Base-by-base conservation (phyloP, 2,888 invertebrate species). In the Agrilus cyanescens region DNA sequence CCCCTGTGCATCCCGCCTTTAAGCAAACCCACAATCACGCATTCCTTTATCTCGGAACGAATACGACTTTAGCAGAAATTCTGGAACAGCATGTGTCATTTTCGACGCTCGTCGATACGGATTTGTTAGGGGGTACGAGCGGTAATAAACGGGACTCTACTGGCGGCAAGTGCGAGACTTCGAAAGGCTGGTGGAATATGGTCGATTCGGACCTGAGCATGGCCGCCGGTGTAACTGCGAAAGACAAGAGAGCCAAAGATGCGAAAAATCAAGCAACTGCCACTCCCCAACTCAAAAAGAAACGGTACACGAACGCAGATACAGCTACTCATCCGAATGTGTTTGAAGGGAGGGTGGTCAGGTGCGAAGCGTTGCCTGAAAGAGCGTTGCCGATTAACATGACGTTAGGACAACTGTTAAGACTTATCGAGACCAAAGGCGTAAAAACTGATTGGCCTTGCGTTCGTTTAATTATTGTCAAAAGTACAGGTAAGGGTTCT, bases 221-320 rank as follows among this genome's bases (percentile, higher is more conserved):
- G 43, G 86, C 87, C 8, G 89, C 90, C 38, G 88, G 85, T 39
- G 82, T 85, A 47, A 85, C 85, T 13, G 89, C 89, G 40, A 89
- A 90, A 68, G 90, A 90, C 65, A 90, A 90, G 64, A 75, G 90
- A 35, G 79, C 83, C 48, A 90, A 89, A 63, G 87, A 87, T 67
- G 79, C 81, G 38, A 80, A 85, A 66, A 81, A 86, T 63, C 71
- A 75, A 51, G 45, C 67, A 58, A 44, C 61, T 14, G 50, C 57
- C 29, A 57, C 58, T n/a, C 63, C 65, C 4, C 59, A 59, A 40
- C 55, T 60, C 12, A 68, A 67, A 47, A 67, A 67, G 55, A 66
- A 66, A 48, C 51, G 60, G 14, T 57, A 57, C 48, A 49, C 54
- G 4, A 46, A 53, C 2, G 37, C 54, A 8, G 57, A 57, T 20